Conservation (phyloP, 1,140 invertebrate species). For the Conopomorpha cramerella region DNA sequence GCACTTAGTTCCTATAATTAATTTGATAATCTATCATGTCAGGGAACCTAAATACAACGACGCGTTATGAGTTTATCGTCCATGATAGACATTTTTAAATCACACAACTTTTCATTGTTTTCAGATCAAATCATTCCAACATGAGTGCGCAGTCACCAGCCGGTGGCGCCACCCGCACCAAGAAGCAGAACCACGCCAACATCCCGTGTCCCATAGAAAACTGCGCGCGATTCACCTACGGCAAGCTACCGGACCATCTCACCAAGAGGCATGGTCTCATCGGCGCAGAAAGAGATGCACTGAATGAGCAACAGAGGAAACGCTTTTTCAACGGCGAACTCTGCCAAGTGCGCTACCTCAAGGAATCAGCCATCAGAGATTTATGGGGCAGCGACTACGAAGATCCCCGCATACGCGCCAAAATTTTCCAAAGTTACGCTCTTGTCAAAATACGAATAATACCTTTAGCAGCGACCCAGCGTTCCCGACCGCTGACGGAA, state of each 20-base stretch:
- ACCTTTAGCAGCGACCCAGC: slow-evolving; percentile 47
- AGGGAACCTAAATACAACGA: too few relatives aligned
- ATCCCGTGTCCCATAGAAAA: slow-evolving; percentile 59
- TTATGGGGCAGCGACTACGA: slow-evolving; percentile 57
- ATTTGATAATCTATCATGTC: too few relatives aligned
- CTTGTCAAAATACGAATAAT: slow-evolving; percentile 58
- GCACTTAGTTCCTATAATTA: too few relatives aligned
- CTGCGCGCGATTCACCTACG: slow-evolving; percentile 56
- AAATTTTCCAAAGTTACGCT: slow-evolving; percentile 54
- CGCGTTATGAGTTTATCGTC: too few relatives aligned
- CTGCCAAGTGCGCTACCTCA: slow-evolving; percentile 53
- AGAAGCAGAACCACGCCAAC: slow-evolving; percentile 59
- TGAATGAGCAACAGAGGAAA: slow-evolving; percentile 57
- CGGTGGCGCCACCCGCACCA: slow-evolving; percentile 30
- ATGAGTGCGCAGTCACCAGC: slow-evolving; percentile 29
- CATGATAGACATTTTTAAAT: too few relatives aligned
- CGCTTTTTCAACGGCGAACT: slow-evolving; percentile 58
- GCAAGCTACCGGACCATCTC: slow-evolving; percentile 54
- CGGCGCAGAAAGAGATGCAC: slow-evolving; percentile 47
- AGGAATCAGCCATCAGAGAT: slow-evolving; percentile 55
- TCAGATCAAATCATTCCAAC: too few relatives aligned
- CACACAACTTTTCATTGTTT: too few relatives aligned
- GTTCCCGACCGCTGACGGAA: slow-evolving; percentile 48
- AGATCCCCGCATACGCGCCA: slow-evolving; percentile 47
- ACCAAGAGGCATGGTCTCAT: slow-evolving; percentile 55